A percentile compares a stretch with the other conserved stretches of the same genome.
phyloP scores from a whole-genome alignment of 2,797 vertebrate genomes.

The Gallirallus australis region DNA sequence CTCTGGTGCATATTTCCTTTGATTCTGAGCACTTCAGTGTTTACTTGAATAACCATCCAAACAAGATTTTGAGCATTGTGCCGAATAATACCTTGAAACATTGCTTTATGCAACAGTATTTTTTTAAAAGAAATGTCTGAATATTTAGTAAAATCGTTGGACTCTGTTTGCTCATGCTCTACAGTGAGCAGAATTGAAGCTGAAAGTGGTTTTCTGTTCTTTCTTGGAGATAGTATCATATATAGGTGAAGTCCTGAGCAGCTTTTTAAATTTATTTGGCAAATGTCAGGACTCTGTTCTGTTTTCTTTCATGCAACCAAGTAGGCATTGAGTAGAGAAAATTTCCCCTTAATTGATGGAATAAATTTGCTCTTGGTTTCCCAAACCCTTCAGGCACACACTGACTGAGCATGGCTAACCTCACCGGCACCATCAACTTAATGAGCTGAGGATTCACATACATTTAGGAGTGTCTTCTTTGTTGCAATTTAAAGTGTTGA shows the following conservation, averaged over 20 bases:
- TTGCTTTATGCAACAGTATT: neutral
- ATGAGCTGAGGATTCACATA: neutral
- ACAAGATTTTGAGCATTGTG: neutral
- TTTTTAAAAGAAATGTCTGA: neutral
- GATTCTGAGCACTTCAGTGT: slow-evolving; percentile 11
- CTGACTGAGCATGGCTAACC: neutral
- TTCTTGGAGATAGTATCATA: neutral
- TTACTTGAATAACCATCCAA: slow-evolving; percentile 34
- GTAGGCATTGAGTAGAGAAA: neutral
- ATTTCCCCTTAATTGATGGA: neutral
- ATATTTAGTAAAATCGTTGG: neutral
- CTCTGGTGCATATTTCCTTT: slow-evolving; percentile 25
- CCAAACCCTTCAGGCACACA: neutral
- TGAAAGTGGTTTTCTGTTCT: slow-evolving; percentile 2
- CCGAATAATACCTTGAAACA: neutral
- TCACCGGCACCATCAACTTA: neutral
- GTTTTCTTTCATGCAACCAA: neutral
- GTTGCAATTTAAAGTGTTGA: neutral
- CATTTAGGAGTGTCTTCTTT: neutral
- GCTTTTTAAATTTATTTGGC: neutral
- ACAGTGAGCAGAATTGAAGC: neutral
- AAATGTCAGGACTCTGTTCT: neutral
- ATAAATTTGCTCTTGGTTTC: neutral
- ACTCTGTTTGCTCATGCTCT: neutral
- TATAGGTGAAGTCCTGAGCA: neutral